Conservation (phyloP, 2,797 vertebrate genomes). For the Anguilla megastoma region DNA sequence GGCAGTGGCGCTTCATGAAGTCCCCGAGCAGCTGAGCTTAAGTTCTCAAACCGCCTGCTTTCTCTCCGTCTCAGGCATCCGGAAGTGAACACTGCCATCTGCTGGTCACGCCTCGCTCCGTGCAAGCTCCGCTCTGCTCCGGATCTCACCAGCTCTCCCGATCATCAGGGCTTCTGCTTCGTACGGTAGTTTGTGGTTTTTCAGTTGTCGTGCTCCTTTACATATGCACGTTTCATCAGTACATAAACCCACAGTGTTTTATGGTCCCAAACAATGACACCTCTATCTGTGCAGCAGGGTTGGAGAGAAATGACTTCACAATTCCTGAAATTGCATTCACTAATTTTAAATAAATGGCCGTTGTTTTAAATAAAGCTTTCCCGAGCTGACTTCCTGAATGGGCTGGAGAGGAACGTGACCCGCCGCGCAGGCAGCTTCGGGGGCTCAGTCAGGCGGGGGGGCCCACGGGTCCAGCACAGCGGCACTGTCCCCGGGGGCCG, state of each 20-base stretch:
- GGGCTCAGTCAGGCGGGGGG: not conserved
- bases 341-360: not conserved
- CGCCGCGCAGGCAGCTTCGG: not conserved
- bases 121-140: not conserved
- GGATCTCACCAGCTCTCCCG: not conserved
- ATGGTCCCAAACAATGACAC: not conserved
- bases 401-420: not conserved
- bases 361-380: not conserved
- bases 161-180: not conserved
- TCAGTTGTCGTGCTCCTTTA: not conserved
- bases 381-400: not conserved
- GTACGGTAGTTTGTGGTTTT: not conserved
- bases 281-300: not conserved
- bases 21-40: conserved; percentile 18
- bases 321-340: not conserved
- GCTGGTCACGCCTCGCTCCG: not conserved
- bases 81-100: conserved; percentile 24
- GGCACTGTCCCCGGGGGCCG: not conserved
- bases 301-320: not conserved
- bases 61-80: not conserved
- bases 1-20: not conserved
- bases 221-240: not conserved
- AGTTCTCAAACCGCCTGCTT: not conserved
- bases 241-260: not conserved
- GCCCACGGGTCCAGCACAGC: not conserved